These are phyloP conservation scores for Notothenia rossii DNA, from an alignment of 2,113 vertebrate genomes.

Conservation along the genomic window DNA sequence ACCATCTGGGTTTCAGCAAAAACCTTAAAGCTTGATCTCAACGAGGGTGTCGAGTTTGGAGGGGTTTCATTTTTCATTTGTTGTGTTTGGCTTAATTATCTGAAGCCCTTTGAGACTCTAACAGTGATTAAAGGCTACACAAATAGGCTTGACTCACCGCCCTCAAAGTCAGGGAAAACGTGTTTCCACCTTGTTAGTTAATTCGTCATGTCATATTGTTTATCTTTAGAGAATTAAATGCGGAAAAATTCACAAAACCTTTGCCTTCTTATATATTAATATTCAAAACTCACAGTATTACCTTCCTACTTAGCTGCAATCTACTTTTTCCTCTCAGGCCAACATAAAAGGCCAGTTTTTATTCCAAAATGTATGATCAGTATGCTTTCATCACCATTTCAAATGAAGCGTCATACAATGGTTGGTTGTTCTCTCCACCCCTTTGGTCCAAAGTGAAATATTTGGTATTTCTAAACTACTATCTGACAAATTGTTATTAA, in stretches of 20 bases:
- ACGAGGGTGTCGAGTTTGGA: neutral
- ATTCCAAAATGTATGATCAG: neutral
- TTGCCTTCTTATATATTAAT: neutral
- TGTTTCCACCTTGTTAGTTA: constrained; percentile 5
- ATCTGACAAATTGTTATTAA: neutral
- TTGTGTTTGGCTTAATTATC: constrained; percentile 17
- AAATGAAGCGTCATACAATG: neutral
- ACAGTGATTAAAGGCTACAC: constrained; percentile 14
- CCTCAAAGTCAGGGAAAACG: neutral
- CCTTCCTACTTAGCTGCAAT: neutral
- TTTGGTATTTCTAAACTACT: neutral
- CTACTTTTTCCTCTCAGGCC: neutral
- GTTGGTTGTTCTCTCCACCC: too few relatives aligned
- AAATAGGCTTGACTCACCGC: constrained; percentile 6
- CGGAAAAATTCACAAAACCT: neutral
- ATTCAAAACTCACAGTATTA: neutral
- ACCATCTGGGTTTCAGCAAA: neutral
- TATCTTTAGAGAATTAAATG: constrained; percentile 11
- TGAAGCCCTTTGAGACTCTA: constrained; percentile 12
- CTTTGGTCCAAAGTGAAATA: neutral
- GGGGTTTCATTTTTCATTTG: constrained; percentile 16
- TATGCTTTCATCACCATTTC: neutral
- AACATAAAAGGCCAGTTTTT: neutral
- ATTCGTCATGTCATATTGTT: constrained; percentile 3
- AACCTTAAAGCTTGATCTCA: neutral